Evolutionary conservation across 2,888 invertebrate genomes (phyloP).

Genomic region (Microplitis deprimator): DNA sequence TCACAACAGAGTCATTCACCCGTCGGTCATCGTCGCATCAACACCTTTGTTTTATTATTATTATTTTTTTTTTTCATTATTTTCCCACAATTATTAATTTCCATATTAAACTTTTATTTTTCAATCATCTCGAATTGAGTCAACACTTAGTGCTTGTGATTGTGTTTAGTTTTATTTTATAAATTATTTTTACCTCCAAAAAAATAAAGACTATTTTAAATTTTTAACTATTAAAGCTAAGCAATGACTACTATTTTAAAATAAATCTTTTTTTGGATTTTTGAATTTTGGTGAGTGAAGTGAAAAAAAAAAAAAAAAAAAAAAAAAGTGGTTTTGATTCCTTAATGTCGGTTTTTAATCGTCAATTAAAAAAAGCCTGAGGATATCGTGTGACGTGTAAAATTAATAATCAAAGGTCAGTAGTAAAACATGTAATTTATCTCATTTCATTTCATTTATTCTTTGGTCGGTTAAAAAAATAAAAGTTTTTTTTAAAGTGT

Average conservation of each 20-base stretch:
- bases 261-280: neutral
- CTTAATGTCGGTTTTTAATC: neutral
- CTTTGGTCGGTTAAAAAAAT: conserved; percentile 4
- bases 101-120: neutral
- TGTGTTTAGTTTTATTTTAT: neutral
- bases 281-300: neutral
- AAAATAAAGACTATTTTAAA: neutral
- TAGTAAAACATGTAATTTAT: conserved; percentile 25
- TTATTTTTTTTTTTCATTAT: conserved; percentile 8
- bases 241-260: neutral
- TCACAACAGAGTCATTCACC: conserved; percentile 65
- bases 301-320: neutral
- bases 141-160: neutral
- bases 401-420: conserved; percentile 29
- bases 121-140: neutral
- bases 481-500: conserved; percentile 22
- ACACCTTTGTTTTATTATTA: conserved; percentile 46
- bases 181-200: neutral
- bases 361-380: conserved; percentile 1
- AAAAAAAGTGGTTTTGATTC: neutral
- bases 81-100: neutral
- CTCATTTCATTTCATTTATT: conserved; percentile 25
- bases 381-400: neutral
- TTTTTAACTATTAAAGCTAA: neutral
- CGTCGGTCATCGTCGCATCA: conserved; percentile 65